Evolutionary conservation across 2,113 vertebrate species (phyloP), one percentile per base, ranked within the genome.

Genomic region (Diadophis punctatus): DNA sequence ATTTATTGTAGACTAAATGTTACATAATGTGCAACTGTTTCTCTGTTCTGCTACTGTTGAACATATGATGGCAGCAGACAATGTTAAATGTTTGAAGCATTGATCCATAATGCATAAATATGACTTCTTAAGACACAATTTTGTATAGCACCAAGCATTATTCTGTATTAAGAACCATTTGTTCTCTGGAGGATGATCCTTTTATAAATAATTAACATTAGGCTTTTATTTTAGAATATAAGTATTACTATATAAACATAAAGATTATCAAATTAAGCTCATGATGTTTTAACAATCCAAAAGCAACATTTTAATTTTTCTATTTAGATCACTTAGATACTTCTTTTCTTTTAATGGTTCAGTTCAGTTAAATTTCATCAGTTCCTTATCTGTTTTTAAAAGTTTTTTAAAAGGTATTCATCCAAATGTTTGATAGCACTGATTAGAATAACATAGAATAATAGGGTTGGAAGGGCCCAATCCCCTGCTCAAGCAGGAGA

Each of bases 101-200:
- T 94, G 88, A 96, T 25, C 39, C 94, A 88, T 91, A 49, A 84
- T 53, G 88, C 43, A 55, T 94, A 91, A 93, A 84, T 93, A 89
- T 92, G 51, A 23, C n/a, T 92, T 88, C 58, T 74, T 53, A 39
- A 74, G 49, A 80, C 23, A 55, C 16, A 55, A 56, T 60, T 86
- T 86, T 74, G 58, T 53, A 18, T 74, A 92, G 11, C 52, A 88
- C 14, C 34, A 74, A 53, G 58, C 68, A 22, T 74, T 52, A 68
- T 51, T 89, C 34, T 87, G 43, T 74, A 9, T 90, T 89, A 94
- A 30, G 92, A 49, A 8, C 27, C 90, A 84, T 1, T n/a, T 91
- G 12, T n/a, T 8, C 30, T 12, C 1, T 51, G n/a, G 27, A 7
- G 87, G 46, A 8, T 8, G 18, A 86, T 49, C n/a, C 48, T 53